Percentiles rank a stretch among this genome's conserved stretches.
Evolutionary conservation across 2,888 invertebrate genomes (phyloP).

Genomic region (Sminthurinus aureus): DNA sequence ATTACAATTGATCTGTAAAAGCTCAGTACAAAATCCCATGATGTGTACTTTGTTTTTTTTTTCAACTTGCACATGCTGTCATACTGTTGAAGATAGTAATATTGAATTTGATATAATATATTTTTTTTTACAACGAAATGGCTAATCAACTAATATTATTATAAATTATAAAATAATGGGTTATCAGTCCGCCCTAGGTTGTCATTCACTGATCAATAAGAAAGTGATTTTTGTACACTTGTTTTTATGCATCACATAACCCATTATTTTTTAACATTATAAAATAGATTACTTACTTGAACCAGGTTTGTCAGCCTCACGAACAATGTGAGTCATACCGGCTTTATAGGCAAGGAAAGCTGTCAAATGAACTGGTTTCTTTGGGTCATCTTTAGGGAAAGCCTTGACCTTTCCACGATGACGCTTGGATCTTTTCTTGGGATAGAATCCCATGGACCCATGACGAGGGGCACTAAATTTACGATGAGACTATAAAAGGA

Average conservation of each 20-base stretch:
- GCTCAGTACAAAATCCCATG: too few species aligned
- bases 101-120: too few species aligned
- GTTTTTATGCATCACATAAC: not conserved
- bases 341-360: constrained; percentile 99
- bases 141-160: too few species aligned
- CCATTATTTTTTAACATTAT: not conserved
- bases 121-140: too few species aligned
- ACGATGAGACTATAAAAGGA: constrained; percentile 88
- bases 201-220: constrained; percentile 58
- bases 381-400: constrained; percentile 97
- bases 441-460: constrained; percentile 99
- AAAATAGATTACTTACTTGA: constrained; percentile 79
- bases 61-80: too few species aligned
- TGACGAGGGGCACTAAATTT: constrained; percentile 99
- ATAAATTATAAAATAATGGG: too few species aligned
- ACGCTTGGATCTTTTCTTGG: constrained; percentile 94
- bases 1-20: too few species aligned
- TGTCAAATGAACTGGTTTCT: constrained; percentile 96
- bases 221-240: constrained; percentile 37
- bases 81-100: too few species aligned
- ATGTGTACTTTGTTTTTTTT: too few species aligned
- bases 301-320: constrained; percentile 98
- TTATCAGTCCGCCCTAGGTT: constrained; percentile 59
- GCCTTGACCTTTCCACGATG: constrained; percentile 99
- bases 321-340: constrained; percentile 99